Base-by-base conservation (phyloP, 2,888 invertebrate genomes). In the Dasysyrphus albostriatus region DNA sequence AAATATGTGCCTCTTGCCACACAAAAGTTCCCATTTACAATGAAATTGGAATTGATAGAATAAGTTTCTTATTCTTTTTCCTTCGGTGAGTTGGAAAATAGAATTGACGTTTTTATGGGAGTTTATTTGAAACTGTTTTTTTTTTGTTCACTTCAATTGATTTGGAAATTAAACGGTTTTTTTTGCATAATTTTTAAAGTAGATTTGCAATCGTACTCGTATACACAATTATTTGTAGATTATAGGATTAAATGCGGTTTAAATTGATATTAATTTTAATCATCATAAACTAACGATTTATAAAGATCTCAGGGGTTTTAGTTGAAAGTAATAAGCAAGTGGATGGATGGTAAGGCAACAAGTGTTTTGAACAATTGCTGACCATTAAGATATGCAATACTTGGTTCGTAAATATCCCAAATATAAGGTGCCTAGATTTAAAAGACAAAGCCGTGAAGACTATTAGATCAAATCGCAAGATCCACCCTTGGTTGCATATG, bases 31-130 rank as follows among this genome's bases (percentile, higher is more conserved):
- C 39, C 51, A 63, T 81, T 51, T 75, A 54, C 59, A 69, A 67
- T 12, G 51, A 56, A 58, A 70, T 65, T 16, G 76, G 37, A 74
- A 77, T 83, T 83, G 72, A 83, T 78, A 67, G 78, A 83, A 61
- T 78, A 72, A 69, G 69, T 82, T 75, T 69, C 37, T 69, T 49
- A 47, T 61, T 75, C 75, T 44, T 14, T 29, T 47, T 7, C n/a
- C 14, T 61, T 51, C 59, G 61, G 47, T 82, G 19, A 44, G 44
- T 56, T 63, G 61, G 54, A 54, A 72, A 76, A 77, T 82, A 72
- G 72, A 49, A 63, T 72, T 69, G 69, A 69, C 69, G 54, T 29
- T 54, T 54, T 82, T 72, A 82, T 82, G 67, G 73, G 72, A 69
- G 59, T 73, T 83, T 73, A 77, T 78, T 83, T 59, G 83, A 73